phyloP scores from a whole-genome alignment of 23 tunicate species.

The Oikopleura vanhoeffeni region DNA sequence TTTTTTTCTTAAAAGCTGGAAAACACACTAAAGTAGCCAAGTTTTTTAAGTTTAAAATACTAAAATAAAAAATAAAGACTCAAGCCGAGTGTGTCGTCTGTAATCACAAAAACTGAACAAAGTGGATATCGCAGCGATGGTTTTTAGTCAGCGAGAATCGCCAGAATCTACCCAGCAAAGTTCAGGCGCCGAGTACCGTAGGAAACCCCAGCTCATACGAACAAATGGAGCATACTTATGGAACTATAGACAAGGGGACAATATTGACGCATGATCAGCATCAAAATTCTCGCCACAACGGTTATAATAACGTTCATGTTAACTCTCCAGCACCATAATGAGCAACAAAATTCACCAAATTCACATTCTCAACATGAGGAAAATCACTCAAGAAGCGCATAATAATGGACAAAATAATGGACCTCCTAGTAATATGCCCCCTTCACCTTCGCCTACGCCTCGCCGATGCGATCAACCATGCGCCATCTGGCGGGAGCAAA shows the following conservation, averaged over 20 bases:
- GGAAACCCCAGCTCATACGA: not conserved
- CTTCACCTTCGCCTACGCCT: not conserved
- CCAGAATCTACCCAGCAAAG: not conserved
- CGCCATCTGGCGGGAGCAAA: slow-evolving; percentile 4
- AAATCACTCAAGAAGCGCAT: not conserved
- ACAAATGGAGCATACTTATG: not conserved
- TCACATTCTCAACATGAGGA: not conserved
- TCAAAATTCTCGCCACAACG: not conserved
- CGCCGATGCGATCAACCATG: not conserved
- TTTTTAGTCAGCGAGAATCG: not conserved
- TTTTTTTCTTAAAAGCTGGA: no score
- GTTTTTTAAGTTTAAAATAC: no score
- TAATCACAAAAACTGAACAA: slow-evolving; percentile 4
- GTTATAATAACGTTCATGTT: not conserved
- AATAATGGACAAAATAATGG: no score
- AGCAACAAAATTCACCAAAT: no score
- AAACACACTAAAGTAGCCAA: no score
- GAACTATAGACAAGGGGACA: not conserved
- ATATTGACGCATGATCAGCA: not conserved
- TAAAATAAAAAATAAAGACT: no score
- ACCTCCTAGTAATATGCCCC: not conserved
- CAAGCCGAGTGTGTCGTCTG: not conserved
- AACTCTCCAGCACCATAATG: no score
- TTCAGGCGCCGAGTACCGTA: not conserved
- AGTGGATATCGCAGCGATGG: not conserved